Percentiles rank a stretch among this genome's conserved stretches.
Evolutionary conservation across 2,113 vertebrate genomes (phyloP).

Genomic region (Scytalopus superciliaris): DNA sequence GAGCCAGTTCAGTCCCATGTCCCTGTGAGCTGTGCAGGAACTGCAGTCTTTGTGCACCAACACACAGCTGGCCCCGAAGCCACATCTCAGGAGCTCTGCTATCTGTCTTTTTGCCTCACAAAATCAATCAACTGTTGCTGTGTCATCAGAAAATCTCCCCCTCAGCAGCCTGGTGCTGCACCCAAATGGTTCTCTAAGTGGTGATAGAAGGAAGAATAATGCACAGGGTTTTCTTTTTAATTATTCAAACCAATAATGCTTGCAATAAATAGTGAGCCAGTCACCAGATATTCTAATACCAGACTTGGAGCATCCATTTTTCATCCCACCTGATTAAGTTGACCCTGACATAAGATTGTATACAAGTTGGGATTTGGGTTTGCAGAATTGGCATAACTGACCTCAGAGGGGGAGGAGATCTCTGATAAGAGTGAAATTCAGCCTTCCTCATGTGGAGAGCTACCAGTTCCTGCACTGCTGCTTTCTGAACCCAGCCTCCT

Average conservation of each 20-base stretch:
- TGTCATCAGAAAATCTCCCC: background rate
- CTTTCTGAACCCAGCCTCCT: background rate
- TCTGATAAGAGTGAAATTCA: background rate
- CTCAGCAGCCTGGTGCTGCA: background rate
- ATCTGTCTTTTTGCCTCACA: background rate
- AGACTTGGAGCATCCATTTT: background rate
- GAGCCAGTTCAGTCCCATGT: background rate
- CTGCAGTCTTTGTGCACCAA: background rate
- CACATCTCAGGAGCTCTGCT: background rate
- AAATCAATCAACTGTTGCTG: background rate
- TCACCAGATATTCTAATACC: background rate
- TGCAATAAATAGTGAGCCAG: background rate
- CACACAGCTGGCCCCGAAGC: background rate
- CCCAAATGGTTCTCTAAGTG: background rate
- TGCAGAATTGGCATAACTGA: background rate
- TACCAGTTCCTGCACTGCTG: background rate
- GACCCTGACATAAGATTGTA: background rate
- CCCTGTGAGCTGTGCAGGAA: background rate
- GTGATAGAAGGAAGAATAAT: background rate
- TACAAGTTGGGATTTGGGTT: background rate
- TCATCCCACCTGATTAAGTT: background rate
- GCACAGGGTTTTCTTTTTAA: fast-evolving
- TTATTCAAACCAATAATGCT: background rate
- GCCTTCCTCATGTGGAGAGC: background rate
- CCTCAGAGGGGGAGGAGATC: background rate